Conservation (phyloP, 2,113 vertebrate genomes). For the Speoplatyrhinus poulsoni region DNA sequence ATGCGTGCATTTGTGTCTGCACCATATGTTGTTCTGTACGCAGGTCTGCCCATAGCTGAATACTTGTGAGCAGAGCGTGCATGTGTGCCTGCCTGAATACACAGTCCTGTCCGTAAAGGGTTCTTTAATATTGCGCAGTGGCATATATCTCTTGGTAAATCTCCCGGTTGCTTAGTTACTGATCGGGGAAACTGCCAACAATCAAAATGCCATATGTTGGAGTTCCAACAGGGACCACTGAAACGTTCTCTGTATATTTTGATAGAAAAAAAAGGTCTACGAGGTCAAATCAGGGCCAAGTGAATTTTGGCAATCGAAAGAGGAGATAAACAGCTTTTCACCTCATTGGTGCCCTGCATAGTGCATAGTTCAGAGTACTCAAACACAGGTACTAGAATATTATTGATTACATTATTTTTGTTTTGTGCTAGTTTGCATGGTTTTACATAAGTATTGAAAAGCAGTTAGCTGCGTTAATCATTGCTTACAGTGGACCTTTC, state of each 20-base stretch:
- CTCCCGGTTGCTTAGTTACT: slow-evolving; percentile 35
- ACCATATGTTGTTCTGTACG: neutral
- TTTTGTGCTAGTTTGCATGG: no score
- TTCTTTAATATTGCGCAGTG: slow-evolving; percentile 33
- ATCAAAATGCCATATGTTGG: slow-evolving; percentile 55
- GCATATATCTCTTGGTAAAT: slow-evolving; percentile 14
- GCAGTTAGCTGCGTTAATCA: neutral
- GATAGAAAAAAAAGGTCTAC: slow-evolving; percentile 30
- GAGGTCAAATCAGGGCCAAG: slow-evolving; percentile 49
- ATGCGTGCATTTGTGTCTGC: slow-evolving; percentile 16
- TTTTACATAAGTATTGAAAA: no score
- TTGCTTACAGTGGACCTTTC: neutral
- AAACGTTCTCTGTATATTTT: neutral
- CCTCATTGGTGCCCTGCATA: no score
- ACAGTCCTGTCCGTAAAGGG: neutral
- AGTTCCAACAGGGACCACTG: slow-evolving; percentile 48
- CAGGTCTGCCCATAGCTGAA: neutral
- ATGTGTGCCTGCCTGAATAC: neutral
- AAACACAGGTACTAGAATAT: no score
- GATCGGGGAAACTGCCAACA: slow-evolving; percentile 42
- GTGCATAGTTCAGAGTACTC: no score
- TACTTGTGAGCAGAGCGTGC: no score
- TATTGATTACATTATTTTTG: no score
- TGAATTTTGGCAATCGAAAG: slow-evolving; percentile 19
- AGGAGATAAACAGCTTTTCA: neutral